Evolutionary conservation across 1,140 invertebrate species (phyloP), one percentile per base, ranked within the genome.

Genomic region (Tenebrio molitor): DNA sequence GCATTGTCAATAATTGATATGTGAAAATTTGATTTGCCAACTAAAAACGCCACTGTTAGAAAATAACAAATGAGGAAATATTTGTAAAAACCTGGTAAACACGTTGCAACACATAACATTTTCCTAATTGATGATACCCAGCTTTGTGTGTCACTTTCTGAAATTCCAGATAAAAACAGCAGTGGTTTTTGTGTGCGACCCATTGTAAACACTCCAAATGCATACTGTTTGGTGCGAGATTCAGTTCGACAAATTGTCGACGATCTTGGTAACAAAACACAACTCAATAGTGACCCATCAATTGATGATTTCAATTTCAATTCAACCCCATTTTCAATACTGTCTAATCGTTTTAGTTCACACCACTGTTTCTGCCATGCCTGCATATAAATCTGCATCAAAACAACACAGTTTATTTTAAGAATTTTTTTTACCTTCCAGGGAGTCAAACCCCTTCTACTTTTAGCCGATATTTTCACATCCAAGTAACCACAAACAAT

Each of bases 1-100:
- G 77, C 71, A 41, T 87, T 88, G 72, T 88, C 87, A 7, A 88
- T 80, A 10, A 88, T 81, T 0, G 87, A 88, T 2, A 88, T 79
- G 12, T 80, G 80, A 70, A 85, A 86, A 34, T 83, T 83, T 65
- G 81, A 83, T 21, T 83, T 80, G 7, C 74, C 73, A 29, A 79
- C 83, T 84, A 76, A 46, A 81, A 79, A 33, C 7, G 33, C 1
- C 1, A 29, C n/a, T 25, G 23, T 25, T 15, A 58, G 14, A 58
- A n/a, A 25, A 53, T 8, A 29, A 5, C 2, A 25, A 14, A 53
- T 23, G 29, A 58, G 12, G 14, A 29, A 3, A 7, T n/a, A 39
- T 39, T 7, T 39, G 3, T 33, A 39, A 53, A 53, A 76, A 83
- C 81, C 77, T 74, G 78, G 77, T 64, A 81, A 71, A 69, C 79